These are phyloP conservation scores for Mactra quadrangularis DNA, from an alignment of 1,140 invertebrate genomes.

Conservation along the genomic window DNA sequence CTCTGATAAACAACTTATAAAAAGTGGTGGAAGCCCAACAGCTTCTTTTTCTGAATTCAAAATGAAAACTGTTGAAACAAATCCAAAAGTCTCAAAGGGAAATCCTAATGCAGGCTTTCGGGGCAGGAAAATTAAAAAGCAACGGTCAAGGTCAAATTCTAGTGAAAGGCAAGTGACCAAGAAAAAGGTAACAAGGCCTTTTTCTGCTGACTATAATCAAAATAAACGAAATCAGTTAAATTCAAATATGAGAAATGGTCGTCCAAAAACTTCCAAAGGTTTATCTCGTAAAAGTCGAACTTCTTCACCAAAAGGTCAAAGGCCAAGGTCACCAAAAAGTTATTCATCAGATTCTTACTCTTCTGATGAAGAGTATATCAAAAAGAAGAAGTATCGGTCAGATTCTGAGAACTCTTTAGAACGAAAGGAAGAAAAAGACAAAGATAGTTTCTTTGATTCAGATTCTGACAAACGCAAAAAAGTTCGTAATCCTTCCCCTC, in stretches of 20 bases:
- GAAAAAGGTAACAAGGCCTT: constrained; percentile 38
- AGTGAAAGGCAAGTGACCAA: constrained; percentile 4
- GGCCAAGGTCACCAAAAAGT: constrained; percentile 54
- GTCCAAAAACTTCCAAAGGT: constrained; percentile 27
- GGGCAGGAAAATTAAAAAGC: constrained; percentile 46
- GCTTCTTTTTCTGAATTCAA: constrained; percentile 47
- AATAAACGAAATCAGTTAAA: constrained; percentile 25
- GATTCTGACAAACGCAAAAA: constrained; percentile 2
- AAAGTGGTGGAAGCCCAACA: constrained; percentile 10
- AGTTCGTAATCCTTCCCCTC: not conserved
- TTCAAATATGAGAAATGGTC: constrained; percentile 17
- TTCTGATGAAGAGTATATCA: constrained; percentile 43
- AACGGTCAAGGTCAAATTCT: constrained; percentile 37
- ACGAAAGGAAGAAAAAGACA: constrained; percentile 7
- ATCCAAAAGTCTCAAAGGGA: constrained; percentile 13
- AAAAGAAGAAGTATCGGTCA: constrained; percentile 46
- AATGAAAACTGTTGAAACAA: constrained; percentile 30
- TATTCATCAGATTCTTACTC: constrained; percentile 57
- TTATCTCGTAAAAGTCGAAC: not conserved
- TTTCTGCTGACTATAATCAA: constrained; percentile 51
- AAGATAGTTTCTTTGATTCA: constrained; percentile 47
- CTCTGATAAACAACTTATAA: constrained; percentile 29
- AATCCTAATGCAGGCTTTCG: constrained; percentile 49
- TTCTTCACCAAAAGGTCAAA: constrained; percentile 47
- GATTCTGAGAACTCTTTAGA: constrained; percentile 25